Evolutionary conservation across 2,888 invertebrate species (phyloP).

Genomic region (Heliconius aoede): DNA sequence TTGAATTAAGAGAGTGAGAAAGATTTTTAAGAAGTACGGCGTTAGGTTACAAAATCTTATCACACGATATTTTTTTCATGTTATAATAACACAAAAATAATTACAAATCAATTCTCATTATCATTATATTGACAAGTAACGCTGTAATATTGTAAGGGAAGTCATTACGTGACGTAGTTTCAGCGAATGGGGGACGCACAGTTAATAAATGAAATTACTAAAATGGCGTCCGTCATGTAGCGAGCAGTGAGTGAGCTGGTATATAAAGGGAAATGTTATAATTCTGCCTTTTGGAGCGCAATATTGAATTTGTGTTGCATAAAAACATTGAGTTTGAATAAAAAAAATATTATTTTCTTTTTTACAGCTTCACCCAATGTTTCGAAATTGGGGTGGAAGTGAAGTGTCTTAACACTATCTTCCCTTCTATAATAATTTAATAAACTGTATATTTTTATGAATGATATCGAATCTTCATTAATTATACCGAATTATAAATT

Average conservation of each 20-base stretch:
- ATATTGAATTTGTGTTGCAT: neutral
- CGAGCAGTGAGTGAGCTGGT: constrained; percentile 12
- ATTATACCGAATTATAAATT: too few species aligned
- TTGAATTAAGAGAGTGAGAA: too few species aligned
- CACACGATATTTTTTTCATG: too few species aligned
- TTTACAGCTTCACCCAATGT: neutral
- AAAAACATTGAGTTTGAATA: neutral
- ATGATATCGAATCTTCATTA: too few species aligned
- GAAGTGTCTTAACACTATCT: neutral
- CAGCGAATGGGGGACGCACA: constrained; percentile 39
- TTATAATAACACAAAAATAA: neutral
- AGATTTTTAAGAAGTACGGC: too few species aligned
- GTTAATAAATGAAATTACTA: constrained; percentile 53
- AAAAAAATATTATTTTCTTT: neutral
- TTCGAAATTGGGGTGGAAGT: neutral
- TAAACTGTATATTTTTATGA: too few species aligned
- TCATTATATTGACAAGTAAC: constrained; percentile 36
- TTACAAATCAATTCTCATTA: neutral
- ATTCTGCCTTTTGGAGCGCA: neutral
- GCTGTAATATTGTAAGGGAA: constrained; percentile 41
- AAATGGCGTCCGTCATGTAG: constrained; percentile 48
- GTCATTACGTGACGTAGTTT: constrained; percentile 39
- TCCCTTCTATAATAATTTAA: neutral
- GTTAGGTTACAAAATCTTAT: too few species aligned
- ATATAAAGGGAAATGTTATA: constrained; percentile 2